Evolutionary conservation across 30 jellyfish, hydroid and myxozoan species (phyloP).

Genomic region (Catostylus mosaicus): DNA sequence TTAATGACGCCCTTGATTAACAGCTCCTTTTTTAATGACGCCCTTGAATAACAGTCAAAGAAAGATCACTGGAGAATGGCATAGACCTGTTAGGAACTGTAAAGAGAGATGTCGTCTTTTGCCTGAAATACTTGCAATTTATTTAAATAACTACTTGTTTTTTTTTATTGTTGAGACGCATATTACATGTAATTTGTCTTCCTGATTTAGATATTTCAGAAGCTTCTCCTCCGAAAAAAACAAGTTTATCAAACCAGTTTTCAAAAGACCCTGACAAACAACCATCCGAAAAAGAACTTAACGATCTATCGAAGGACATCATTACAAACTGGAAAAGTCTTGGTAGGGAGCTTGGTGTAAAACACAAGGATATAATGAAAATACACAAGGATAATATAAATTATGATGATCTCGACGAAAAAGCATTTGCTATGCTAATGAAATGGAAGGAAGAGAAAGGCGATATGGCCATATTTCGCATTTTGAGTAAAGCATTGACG

Average conservation of each 20-base stretch:
- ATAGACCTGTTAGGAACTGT: too few species aligned
- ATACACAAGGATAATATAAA: conserved; percentile 87
- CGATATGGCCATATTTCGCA: conserved; percentile 30
- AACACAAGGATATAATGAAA: conserved; percentile 48
- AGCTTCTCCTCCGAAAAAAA: conserved; percentile 36
- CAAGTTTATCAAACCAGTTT: not conserved
- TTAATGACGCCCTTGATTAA: too few species aligned
- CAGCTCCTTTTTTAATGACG: too few species aligned
- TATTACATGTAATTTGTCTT: not conserved
- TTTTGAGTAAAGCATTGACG: conserved; percentile 48
- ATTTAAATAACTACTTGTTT: not conserved
- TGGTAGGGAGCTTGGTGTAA: conserved; percentile 78
- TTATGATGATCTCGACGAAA: conserved; percentile 87
- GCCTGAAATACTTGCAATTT: too few species aligned
- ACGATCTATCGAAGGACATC: conserved; percentile 70
- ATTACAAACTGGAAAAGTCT: conserved; percentile 82
- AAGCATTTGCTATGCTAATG: conserved; percentile 87
- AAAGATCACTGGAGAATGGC: too few species aligned
- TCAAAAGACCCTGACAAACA: not conserved
- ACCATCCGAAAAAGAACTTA: conserved; percentile 81
- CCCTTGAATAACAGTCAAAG: too few species aligned
- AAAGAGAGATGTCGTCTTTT: too few species aligned
- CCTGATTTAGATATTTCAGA: not conserved
- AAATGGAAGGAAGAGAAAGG: conserved; percentile 80
- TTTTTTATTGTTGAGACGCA: not conserved